Base-by-base conservation (phyloP, 53 echinoderm and acorn worm species). In the Arbacia lixula region DNA sequence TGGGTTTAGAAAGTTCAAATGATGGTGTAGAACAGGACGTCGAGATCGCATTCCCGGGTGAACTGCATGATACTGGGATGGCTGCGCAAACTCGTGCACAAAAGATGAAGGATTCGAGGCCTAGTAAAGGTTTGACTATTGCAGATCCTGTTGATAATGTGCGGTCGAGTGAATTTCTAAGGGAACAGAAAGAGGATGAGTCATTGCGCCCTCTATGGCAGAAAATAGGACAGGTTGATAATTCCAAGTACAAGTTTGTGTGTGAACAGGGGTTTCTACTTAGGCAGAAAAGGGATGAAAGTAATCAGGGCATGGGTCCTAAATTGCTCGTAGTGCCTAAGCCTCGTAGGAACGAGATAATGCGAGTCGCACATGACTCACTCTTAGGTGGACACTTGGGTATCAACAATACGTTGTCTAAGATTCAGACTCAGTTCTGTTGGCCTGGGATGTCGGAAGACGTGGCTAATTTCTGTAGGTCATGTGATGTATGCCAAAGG, bases 401-500 rank as follows among this genome's bases (percentile, higher is more conserved):
- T 53, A 76, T 76, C 22, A 76, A 76, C 36, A 76, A 76, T 56
- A 76, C 76, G 19, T 12, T 76, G 55, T 33, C 76, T 36, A 76
- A 76, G 38, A 76, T 76, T 25, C n/a, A 72, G 72, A 28, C 51
- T 6, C 72, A 72, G 72, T n/a, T n/a, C n/a, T n/a, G n/a, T n/a
- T n/a, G n/a, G n/a, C n/a, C n/a, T n/a, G n/a, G n/a, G n/a, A n/a
- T n/a, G n/a, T n/a, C n/a, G n/a, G n/a, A n/a, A 56, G 76, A 76
- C 35, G 37, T 76, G 3, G 57, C 76, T 1, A 76, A 76, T 36
- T 76, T 76, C 41, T 82, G 50, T 56, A 81, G 82, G 60, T 49
- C 63, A 56, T 82, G 68, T 39, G 87, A 87, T 20, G 39, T 54
- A 76, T n/a, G n/a, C n/a, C n/a, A n/a, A n/a, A n/a, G n/a, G 36